Conservation (phyloP, 2,113 vertebrate species). For the Tangachromis dhanisi region DNA sequence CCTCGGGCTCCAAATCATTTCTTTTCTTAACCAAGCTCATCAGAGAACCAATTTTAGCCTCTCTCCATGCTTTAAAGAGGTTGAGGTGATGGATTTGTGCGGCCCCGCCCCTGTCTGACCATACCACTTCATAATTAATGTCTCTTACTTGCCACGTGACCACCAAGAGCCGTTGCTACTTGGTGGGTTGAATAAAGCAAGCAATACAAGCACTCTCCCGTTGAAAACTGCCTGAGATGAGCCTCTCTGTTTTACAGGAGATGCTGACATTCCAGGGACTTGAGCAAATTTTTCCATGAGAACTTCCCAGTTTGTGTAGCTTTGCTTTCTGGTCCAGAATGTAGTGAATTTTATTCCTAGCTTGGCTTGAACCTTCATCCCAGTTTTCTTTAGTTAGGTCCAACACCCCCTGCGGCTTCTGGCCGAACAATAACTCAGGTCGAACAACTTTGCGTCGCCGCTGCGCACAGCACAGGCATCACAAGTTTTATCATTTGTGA, state of each 20-base stretch:
- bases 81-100: neutral
- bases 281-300: neutral
- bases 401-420: neutral
- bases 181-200: neutral
- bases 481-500: neutral
- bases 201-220: neutral
- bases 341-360: neutral
- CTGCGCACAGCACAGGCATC: neutral
- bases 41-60: neutral
- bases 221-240: neutral
- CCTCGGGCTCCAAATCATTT: neutral
- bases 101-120: neutral
- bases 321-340: neutral
- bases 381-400: neutral
- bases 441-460: neutral
- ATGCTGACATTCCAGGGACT: neutral
- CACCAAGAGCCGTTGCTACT: neutral
- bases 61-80: neutral
- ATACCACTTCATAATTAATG: neutral
- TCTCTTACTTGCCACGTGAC: neutral
- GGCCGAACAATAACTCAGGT: neutral
- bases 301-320: neutral
- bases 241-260: neutral
- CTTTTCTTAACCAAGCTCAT: neutral
- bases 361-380: neutral